Evolutionary conservation across 2,113 vertebrate species (phyloP), one percentile per base, ranked within the genome.

Genomic region (Ctenomys sociabilis): DNA sequence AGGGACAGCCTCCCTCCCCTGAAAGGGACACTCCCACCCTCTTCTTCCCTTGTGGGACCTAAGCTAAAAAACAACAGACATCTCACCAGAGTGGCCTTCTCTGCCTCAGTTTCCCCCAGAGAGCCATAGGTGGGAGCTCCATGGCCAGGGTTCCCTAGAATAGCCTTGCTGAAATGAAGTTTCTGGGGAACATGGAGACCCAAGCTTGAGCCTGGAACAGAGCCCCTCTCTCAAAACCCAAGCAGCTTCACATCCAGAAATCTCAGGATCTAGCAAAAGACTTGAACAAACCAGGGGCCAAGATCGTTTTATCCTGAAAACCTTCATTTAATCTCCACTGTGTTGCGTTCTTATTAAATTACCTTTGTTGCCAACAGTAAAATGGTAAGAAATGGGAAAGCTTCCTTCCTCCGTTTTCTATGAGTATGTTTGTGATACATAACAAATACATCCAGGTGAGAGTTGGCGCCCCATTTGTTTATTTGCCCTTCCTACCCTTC

Each of bases 231-330:
- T 9, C 16, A 17, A 7, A 12, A 28, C 28, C 54, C 32, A 24
- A 45, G 54, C 75, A 84, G 26, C 30, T 63, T 30, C 1, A 7
- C 6, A 28, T 49, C 24, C 4, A 8, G 22, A 73, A 57, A 57
- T 52, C 68, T 87, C 52, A 19, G 17, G 57, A 10, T 72, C 32
- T 26, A 28, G 17, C 75, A 84, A 59, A 92, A 63, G 64, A 40
- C 52, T 68, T 40, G 6, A 49, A 16, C 49, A 91, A 49, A 43
- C 32, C 3, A 4, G 21, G 37, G 17, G 35, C 70, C 28, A 40
- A 94, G 64, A 72, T 92, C 40, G 75, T 73, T 96, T 89, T 73
- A 66, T 19, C 5, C 8, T 5, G 81, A 80, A 94, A 93, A 52
- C n/a, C 49, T 88, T 59, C 40, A 21, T 97, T 45, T 10, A 26